Percentiles rank a stretch among this genome's conserved stretches.
phyloP scores from a whole-genome alignment of 2,888 invertebrate species.

The Ophion obscuratus region DNA sequence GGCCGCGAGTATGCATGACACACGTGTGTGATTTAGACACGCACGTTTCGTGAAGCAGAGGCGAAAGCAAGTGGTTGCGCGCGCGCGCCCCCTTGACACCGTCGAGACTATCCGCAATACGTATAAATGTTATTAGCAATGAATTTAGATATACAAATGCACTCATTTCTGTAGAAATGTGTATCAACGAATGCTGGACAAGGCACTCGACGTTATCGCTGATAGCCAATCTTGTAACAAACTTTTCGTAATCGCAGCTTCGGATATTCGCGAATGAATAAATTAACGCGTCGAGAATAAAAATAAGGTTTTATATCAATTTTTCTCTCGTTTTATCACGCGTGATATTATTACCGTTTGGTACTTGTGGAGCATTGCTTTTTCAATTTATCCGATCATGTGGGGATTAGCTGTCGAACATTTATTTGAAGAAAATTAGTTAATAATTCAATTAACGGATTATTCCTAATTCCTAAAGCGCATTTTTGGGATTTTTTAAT shows the following conservation, averaged over 20 bases:
- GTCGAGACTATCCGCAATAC: constrained; percentile 1
- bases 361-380: neutral
- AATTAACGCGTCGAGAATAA: constrained; percentile 3
- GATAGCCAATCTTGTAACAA: constrained; percentile 46
- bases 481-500: too few species aligned
- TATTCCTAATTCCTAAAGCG: too few species aligned
- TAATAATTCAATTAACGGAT: too few species aligned
- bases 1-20: constrained; percentile 33
- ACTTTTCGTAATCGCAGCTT: constrained; percentile 54
- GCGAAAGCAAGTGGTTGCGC: constrained; percentile 62
- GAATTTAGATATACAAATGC: constrained; percentile 4
- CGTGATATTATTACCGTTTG: neutral
- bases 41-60: constrained; percentile 58
- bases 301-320: neutral
- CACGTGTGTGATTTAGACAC: constrained; percentile 51
- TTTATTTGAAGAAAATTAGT: too few species aligned
- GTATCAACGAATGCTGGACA: neutral
- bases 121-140: constrained; percentile 24
- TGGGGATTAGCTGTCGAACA: neutral
- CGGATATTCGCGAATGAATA: neutral
- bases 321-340: neutral
- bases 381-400: neutral
- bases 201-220: constrained; percentile 36
- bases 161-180: neutral
- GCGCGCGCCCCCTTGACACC: constrained; percentile 47